A percentile compares a stretch with the other conserved stretches of the same genome.
Conservation (phyloP, 2,797 vertebrate species). For the Artibeus jamaicensis region DNA sequence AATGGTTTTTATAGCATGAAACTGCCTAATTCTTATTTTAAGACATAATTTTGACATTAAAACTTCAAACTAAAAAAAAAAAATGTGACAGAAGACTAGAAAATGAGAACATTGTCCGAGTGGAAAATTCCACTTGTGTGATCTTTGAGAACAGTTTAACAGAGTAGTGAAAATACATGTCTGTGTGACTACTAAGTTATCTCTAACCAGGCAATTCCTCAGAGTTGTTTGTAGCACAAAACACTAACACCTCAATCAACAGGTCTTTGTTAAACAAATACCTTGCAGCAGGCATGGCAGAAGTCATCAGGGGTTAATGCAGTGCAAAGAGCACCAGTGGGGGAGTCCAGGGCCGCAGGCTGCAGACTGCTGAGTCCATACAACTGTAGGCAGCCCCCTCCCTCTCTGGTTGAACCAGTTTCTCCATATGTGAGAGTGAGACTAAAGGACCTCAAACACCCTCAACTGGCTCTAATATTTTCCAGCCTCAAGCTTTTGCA, state of each 20-base stretch:
- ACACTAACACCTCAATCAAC: not conserved
- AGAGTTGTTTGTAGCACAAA: not conserved
- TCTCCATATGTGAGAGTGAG: not conserved
- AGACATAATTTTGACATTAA: conserved; percentile 40
- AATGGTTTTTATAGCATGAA: not conserved
- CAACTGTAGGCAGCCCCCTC: not conserved
- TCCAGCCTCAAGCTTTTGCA: not conserved
- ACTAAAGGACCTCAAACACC: not conserved
- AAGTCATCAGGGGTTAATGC: not conserved
- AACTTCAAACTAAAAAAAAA: not conserved
- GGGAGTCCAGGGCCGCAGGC: not conserved
- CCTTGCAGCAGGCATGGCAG: not conserved
- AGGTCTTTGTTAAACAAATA: not conserved
- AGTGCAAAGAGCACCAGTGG: not conserved
- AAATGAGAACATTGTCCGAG: not conserved
- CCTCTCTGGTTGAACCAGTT: not conserved
- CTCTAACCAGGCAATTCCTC: not conserved
- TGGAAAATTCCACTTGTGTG: not conserved
- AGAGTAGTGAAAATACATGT: not conserved
- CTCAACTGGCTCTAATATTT: not conserved
- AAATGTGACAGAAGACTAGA: too few relatives aligned
- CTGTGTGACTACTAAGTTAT: not conserved
- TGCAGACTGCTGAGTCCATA: not conserved
- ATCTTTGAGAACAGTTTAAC: not conserved
- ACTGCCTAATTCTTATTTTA: conserved; percentile 1